Evolutionary conservation across 2,888 invertebrate genomes (phyloP).

Genomic region (Cheiracanthium punctorium): DNA sequence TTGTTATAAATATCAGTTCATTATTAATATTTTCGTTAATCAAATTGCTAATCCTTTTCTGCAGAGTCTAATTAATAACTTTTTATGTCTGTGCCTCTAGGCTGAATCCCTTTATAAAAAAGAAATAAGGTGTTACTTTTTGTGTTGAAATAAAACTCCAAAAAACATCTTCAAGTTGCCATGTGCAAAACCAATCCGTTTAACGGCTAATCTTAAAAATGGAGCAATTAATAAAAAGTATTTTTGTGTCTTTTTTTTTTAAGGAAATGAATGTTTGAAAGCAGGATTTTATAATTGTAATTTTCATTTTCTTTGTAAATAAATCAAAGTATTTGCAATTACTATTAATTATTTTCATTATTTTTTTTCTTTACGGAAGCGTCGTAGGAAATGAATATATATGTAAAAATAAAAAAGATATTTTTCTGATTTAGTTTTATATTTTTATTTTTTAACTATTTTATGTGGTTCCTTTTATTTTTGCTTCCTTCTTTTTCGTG

Average conservation of each 20-base stretch:
- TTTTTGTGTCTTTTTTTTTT: not conserved
- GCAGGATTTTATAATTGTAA: not conserved
- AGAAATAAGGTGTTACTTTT: no score
- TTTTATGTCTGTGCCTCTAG: not conserved
- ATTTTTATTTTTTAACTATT: no score
- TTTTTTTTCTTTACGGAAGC: not conserved
- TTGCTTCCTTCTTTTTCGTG: no score
- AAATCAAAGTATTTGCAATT: not conserved
- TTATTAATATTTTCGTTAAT: not conserved
- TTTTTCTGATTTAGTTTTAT: no score
- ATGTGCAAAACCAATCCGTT: not conserved
- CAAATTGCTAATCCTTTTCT: not conserved
- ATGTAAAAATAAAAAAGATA: no score
- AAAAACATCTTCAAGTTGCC: not conserved
- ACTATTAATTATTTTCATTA: not conserved
- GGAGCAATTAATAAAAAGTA: not conserved
- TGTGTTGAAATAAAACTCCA: no score
- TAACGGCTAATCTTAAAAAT: not conserved
- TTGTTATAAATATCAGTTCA: not conserved
- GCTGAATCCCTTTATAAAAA: not conserved
- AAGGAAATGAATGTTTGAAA: not conserved
- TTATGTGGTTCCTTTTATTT: no score
- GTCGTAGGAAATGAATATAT: no score
- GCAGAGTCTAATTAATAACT: not conserved
- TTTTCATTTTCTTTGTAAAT: not conserved